Conservation (phyloP, 64 coral and sea anemone genomes). For the Anthopleura sola region DNA sequence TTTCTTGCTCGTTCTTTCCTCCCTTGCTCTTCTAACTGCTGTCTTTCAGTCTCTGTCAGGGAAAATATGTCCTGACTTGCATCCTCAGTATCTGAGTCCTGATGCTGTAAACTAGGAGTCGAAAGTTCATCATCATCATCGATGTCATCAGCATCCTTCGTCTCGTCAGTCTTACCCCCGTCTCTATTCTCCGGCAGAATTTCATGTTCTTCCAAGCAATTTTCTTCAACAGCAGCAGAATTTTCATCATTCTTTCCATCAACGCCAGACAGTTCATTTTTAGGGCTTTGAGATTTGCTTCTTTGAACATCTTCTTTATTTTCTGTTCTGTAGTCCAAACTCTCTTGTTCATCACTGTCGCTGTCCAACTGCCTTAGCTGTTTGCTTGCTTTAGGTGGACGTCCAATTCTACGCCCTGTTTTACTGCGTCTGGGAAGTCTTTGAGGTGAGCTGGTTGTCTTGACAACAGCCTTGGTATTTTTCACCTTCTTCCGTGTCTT, state of each 20-base stretch:
- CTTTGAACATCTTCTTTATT: not conserved
- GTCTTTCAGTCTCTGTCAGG: conserved; percentile 49
- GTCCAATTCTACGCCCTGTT: conserved; percentile 27
- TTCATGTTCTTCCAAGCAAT: not conserved
- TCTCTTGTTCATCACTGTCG: conserved; percentile 51
- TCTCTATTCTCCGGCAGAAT: not conserved
- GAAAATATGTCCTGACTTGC: conserved; percentile 60
- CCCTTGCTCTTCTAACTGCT: conserved; percentile 53
- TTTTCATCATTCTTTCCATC: not conserved
- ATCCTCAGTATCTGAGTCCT: conserved; percentile 65
- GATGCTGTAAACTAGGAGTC: conserved; percentile 12
- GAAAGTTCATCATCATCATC: conserved; percentile 17
- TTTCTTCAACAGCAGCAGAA: not conserved
- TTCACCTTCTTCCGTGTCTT: conserved; percentile 71
- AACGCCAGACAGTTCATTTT: not conserved
- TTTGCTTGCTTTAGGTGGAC: conserved; percentile 21
- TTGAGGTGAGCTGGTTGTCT: not conserved
- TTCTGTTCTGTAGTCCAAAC: not conserved
- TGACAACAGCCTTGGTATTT: conserved; percentile 26
- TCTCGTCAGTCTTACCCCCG: conserved; percentile 19
- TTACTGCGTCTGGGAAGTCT: conserved; percentile 22
- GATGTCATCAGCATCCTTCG: conserved; percentile 7
- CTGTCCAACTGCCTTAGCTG: conserved; percentile 25
- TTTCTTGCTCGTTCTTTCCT: conserved; percentile 55
- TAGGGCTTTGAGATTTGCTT: conserved; percentile 11